Evolutionary conservation across 2,888 invertebrate genomes (phyloP).

Genomic region (Ctena decussata): DNA sequence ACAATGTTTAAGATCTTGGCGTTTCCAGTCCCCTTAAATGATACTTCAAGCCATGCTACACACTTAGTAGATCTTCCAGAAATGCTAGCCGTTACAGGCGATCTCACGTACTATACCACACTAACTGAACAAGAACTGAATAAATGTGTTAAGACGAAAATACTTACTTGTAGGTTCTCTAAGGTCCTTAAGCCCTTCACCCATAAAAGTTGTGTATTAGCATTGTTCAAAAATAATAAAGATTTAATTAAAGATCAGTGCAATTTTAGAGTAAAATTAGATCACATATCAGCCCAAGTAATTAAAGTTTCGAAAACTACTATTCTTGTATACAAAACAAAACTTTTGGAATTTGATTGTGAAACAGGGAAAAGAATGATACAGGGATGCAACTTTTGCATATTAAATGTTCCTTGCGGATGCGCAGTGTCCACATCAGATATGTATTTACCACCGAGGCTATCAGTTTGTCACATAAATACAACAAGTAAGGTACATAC

Average conservation of each 20-base stretch:
- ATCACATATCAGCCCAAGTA: conserved; percentile 13
- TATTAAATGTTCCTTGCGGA: conserved; percentile 27
- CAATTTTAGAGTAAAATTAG: conserved; percentile 21
- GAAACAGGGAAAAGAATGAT: not conserved
- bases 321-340: conserved; percentile 23
- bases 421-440: conserved; percentile 30
- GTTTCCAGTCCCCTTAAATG: not conserved
- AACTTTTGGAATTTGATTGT: conserved; percentile 20
- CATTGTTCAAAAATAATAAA: too few species aligned
- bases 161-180: conserved; percentile 7
- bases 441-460: conserved; percentile 34
- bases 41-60: not conserved
- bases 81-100: conserved; percentile 12
- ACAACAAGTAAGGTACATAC: conserved; percentile 22
- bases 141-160: not conserved
- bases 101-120: not conserved
- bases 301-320: conserved; percentile 4
- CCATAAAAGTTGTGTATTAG: not conserved
- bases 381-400: conserved; percentile 10
- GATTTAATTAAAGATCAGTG: conserved; percentile 15
- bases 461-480: conserved; percentile 39
- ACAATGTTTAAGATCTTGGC: too few species aligned
- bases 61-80: conserved; percentile 21
- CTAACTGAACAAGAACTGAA: not conserved
- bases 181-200: not conserved